These are phyloP conservation scores for Miniopterus natalensis DNA, from an alignment of 2,113 vertebrate species.

Conservation along the genomic window DNA sequence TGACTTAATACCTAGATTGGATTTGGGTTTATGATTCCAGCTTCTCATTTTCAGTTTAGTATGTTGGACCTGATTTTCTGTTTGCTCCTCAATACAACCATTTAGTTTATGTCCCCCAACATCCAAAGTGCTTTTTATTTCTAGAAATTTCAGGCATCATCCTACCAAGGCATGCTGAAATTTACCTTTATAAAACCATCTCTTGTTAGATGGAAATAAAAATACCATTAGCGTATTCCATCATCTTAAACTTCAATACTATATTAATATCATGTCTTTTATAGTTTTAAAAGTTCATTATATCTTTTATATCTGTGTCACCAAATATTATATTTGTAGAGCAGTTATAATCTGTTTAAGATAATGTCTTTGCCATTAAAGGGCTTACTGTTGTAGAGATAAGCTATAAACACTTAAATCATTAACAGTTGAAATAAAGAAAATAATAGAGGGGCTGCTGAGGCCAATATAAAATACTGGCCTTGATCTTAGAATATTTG, in stretches of 20 bases:
- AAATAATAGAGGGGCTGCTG: not conserved
- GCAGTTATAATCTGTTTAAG: not conserved
- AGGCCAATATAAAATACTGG: not conserved
- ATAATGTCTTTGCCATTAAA: not conserved
- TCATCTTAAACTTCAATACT: not conserved
- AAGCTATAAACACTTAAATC: not conserved
- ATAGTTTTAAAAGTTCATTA: not conserved
- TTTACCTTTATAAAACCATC: slow-evolving; percentile 6
- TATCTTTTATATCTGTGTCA: slow-evolving; percentile 2
- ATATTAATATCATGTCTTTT: not conserved
- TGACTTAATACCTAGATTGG: not conserved
- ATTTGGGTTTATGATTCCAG: not conserved
- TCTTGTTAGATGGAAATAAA: not conserved
- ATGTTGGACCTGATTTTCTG: not conserved
- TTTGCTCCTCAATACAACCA: not conserved
- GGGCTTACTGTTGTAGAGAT: not conserved
- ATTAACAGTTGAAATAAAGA: not conserved
- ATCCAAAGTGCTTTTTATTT: not conserved
- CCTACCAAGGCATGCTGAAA: not conserved
- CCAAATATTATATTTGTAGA: not conserved
- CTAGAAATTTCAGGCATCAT: not conserved
- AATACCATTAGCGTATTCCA: not conserved
- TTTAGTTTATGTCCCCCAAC: not conserved
- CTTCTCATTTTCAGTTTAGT: not conserved
- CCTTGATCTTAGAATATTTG: not conserved